Evolutionary conservation across 2,797 vertebrate genomes (phyloP), one percentile per base, ranked within the genome.

Genomic region (Fistularia commersonii): DNA sequence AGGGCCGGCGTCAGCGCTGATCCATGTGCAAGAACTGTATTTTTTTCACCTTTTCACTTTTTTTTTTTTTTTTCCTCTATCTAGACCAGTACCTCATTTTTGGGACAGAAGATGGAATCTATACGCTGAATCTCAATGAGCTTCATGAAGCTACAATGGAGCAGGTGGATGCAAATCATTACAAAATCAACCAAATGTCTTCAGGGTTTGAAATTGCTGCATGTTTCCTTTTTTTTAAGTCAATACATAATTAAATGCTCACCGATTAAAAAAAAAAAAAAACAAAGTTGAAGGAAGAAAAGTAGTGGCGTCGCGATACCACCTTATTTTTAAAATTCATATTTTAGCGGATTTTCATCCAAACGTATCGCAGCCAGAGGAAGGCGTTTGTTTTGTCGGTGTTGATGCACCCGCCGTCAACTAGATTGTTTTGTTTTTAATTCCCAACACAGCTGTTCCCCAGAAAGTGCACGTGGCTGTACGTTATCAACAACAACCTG

Each of bases 91-190:
- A 98, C 76, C 90, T 99, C 42, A 98, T 99, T 82, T 98, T 99
- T 89, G 97, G 97, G 67, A 97, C 94, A 0, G 97, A 98, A 81
- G 96, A 98, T 54, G 97, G 97, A 3, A 99, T 99, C 84, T 99
- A 99, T 32, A 99, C 97, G 0, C 87, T 99, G 77, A 99, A 99
- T 86, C 83, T 99, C 51, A 99, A 99, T 42, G 97, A 99, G 66
- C 86, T 99, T 35, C 97, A 99, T 0, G 97, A 99, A 83, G 94
- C 97, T 61, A 95, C 97, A 1, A 99, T 99, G 97, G 97, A 99
- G 80, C 97, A 99, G 95, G 97, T 98, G 78, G 66, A 14, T 10
- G 3, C 9, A 10, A 23, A 23, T 23, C 23, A 23, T 23, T 23
- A 23, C 23, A 23, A 23, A 4, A 23, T 2, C 2, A 23, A 2